A percentile compares a stretch with the other conserved stretches of the same genome.
phyloP scores from a whole-genome alignment of 2,797 vertebrate genomes.

The Sebastes kiyomatsui region DNA sequence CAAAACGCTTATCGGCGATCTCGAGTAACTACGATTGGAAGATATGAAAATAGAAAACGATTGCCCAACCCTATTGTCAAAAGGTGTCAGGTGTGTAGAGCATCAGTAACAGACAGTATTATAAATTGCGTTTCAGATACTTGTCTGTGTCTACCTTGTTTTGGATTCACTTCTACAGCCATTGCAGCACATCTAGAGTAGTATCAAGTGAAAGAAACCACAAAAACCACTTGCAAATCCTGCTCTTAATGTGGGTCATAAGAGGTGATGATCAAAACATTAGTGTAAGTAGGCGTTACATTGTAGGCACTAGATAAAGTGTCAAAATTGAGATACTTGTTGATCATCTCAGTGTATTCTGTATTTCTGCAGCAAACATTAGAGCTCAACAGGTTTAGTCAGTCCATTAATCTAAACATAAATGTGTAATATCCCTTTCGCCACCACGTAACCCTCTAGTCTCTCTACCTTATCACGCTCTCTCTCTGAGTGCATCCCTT shows the following conservation, averaged over 20 bases:
- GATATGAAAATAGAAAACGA: no score
- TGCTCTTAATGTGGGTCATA: slow-evolving; percentile 1
- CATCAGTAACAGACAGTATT: neutral
- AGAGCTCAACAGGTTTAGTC: slow-evolving; percentile 50
- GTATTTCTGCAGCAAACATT: neutral
- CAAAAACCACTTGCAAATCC: slow-evolving; percentile 25
- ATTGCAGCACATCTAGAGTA: neutral
- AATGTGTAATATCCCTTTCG: slow-evolving; percentile 41
- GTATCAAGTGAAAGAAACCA: slow-evolving; percentile 7
- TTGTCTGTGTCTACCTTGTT: neutral
- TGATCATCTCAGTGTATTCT: slow-evolving; percentile 20
- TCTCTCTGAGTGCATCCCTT: slow-evolving; percentile 30
- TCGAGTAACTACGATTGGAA: no score
- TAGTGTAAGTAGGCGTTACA: neutral
- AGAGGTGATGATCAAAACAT: slow-evolving; percentile 29
- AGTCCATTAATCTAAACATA: slow-evolving; percentile 48
- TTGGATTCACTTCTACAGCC: neutral
- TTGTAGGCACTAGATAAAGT: slow-evolving; percentile 34
- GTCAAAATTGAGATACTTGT: slow-evolving; percentile 18
- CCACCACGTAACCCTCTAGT: slow-evolving; percentile 22
- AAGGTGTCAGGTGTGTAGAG: neutral
- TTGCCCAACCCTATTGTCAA: neutral
- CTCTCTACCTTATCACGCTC: slow-evolving; percentile 30
- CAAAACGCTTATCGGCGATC: no score
- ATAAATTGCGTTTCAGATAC: neutral